phyloP scores from a whole-genome alignment of 2,888 invertebrate genomes.

The Dryococelus australis region DNA sequence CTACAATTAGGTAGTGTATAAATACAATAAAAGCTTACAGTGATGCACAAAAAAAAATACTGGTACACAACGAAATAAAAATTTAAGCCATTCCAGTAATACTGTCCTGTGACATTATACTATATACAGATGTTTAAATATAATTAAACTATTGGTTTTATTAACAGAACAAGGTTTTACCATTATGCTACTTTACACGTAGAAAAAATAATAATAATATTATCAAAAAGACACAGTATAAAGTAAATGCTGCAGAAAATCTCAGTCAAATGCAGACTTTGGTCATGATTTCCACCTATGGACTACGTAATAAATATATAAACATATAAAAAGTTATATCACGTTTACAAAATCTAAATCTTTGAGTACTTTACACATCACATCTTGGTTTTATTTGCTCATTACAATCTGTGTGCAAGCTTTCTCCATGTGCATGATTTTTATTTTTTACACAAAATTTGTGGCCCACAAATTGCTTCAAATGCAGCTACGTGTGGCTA shows the following conservation, averaged over 20 bases:
- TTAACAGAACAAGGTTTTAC: background rate
- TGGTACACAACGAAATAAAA: background rate
- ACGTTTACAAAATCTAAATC: background rate
- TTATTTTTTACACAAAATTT: background rate
- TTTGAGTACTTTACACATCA: background rate
- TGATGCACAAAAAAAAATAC: background rate
- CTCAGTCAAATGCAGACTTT: background rate
- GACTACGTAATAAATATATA: constrained; percentile 8
- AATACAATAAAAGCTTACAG: background rate
- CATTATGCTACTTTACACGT: background rate
- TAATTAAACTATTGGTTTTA: background rate
- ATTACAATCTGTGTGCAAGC: background rate
- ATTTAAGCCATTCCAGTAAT: background rate
- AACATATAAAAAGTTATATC: constrained; percentile 7
- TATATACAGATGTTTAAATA: background rate
- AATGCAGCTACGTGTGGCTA: background rate
- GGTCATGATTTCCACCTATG: background rate
- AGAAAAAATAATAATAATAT: background rate
- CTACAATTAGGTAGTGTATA: background rate
- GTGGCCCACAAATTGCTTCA: background rate
- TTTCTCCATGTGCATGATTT: background rate
- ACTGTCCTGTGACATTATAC: background rate
- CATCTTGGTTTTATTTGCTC: background rate
- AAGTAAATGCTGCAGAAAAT: background rate
- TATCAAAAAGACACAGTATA: background rate